Conservation (phyloP, 2,797 vertebrate species). For the Catostomus latipinnis region DNA sequence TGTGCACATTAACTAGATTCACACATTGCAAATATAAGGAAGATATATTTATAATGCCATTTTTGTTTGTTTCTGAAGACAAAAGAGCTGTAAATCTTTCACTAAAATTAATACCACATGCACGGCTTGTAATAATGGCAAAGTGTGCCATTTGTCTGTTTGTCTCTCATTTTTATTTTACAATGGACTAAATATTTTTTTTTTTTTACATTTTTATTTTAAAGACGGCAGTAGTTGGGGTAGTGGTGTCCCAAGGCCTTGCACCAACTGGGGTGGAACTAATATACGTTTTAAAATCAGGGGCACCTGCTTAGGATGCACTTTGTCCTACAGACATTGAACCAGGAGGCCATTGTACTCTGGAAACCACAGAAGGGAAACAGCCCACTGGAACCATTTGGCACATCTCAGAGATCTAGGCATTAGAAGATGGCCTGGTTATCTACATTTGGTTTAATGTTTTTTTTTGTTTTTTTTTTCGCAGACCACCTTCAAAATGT, state of each 20-base stretch:
- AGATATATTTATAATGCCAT: slow-evolving; percentile 70
- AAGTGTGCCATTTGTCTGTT: slow-evolving; percentile 54
- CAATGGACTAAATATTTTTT: slow-evolving; percentile 45
- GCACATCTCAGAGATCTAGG: slow-evolving; percentile 84
- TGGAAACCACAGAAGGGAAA: slow-evolving; percentile 74
- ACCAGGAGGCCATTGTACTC: slow-evolving; percentile 56
- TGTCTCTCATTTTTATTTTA: slow-evolving; percentile 34
- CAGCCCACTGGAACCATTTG: slow-evolving; percentile 72
- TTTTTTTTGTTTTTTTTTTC: slow-evolving; percentile 53
- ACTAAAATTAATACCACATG: slow-evolving; percentile 71
- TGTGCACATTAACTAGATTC: slow-evolving; percentile 42
- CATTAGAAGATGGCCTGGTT: slow-evolving; percentile 67
- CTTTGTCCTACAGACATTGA: slow-evolving; percentile 48
- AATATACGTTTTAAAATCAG: slow-evolving; percentile 63
- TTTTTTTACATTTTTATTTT: slow-evolving; percentile 49
- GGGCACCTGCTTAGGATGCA: slow-evolving; percentile 76
- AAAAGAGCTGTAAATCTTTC: slow-evolving; percentile 48
- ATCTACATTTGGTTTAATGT: slow-evolving; percentile 45
- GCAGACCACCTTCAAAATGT: slow-evolving; percentile 81
- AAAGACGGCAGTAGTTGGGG: slow-evolving; percentile 41
- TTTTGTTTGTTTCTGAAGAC: slow-evolving; percentile 65
- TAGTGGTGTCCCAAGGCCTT: slow-evolving; percentile 54
- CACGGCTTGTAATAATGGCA: slow-evolving; percentile 82
- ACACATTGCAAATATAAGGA: slow-evolving; percentile 22
- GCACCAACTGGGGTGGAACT: slow-evolving; percentile 69